Conservation (phyloP, 2,113 vertebrate species). For the Craseonycteris thonglongyai region DNA sequence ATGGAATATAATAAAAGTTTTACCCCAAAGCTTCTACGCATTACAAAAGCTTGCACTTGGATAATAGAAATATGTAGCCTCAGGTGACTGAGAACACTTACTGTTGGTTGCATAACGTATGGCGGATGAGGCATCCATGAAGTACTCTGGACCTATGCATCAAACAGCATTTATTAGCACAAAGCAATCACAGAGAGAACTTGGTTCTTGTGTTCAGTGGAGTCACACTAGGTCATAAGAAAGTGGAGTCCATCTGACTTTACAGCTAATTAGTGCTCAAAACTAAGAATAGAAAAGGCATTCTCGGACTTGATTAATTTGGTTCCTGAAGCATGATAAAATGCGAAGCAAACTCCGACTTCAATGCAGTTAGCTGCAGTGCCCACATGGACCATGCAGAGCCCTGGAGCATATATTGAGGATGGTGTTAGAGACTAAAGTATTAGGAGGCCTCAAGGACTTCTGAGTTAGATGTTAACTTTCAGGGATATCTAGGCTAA, state of each 20-base stretch:
- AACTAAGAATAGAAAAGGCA: background rate
- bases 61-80: constrained; percentile 72
- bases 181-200: constrained; percentile 64
- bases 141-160: constrained; percentile 97
- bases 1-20: constrained; percentile 32
- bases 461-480: background rate
- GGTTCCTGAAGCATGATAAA: background rate
- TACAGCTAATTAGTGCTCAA: constrained; percentile 11
- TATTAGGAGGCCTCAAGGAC: background rate
- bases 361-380: background rate
- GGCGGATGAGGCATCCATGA: constrained; percentile 99
- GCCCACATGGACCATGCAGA: background rate
- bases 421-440: background rate
- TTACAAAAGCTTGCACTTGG: constrained; percentile 53
- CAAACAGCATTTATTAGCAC: constrained; percentile 81
- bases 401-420: background rate
- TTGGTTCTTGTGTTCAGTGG: constrained; percentile 56
- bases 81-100: constrained; percentile 85
- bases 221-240: constrained; percentile 45
- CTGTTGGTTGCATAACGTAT: constrained; percentile 99
- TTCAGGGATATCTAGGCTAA: background rate
- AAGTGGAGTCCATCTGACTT: constrained; percentile 59
- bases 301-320: background rate
- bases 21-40: constrained; percentile 51
- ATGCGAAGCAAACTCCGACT: background rate